Evolutionary conservation across 2,797 vertebrate species (phyloP), one percentile per base, ranked within the genome.

Genomic region (Lutjanus argentimaculatus): DNA sequence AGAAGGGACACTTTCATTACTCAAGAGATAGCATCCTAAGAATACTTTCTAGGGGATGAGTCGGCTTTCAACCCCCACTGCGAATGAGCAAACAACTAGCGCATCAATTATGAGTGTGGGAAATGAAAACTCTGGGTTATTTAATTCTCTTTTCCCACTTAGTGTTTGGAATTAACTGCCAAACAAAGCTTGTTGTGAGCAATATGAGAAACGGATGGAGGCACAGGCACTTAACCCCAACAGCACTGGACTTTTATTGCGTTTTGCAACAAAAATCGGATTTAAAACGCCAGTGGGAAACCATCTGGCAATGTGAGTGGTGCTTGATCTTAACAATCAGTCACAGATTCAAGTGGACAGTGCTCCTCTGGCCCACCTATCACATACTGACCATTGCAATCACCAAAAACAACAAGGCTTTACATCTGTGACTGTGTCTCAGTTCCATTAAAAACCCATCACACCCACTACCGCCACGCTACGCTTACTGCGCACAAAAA

Each of bases 401-500:
- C 80, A 82, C 86, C 82, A 87, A 90, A 87, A 94, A 91, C 84
- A 91, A 89, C 86, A 91, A 63, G 74, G 66, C 77, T 84, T 86
- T 90, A 88, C 89, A 91, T 92, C 88, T 90, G 87, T 82, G 91
- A 80, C 89, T 90, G 77, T 67, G 86, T 85, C 84, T 88, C 83
- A 45, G 62, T 84, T 86, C 86, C 90, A 94, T 94, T 93, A 93
- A 93, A 94, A 93, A 88, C 77, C 85, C 82, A 94, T 93, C 89
- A 93, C 85, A 79, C 59, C 81, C 82, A 87, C 82, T 80, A 79
- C 75, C 36, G 63, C 88, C 77, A 78, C n/a, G 88, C 91, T 84
- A 91, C 77, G 79, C 91, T 92, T 82, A 59, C 79, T 80, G 91
- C 80, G 14, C 86, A 91, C 85, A 91, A 89, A 43, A 93, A 85